Percentiles rank a stretch among this genome's conserved stretches.
phyloP scores from a whole-genome alignment of 37 sponge, comb jelly and placozoan species.

The Amphimedon queenslandica region DNA sequence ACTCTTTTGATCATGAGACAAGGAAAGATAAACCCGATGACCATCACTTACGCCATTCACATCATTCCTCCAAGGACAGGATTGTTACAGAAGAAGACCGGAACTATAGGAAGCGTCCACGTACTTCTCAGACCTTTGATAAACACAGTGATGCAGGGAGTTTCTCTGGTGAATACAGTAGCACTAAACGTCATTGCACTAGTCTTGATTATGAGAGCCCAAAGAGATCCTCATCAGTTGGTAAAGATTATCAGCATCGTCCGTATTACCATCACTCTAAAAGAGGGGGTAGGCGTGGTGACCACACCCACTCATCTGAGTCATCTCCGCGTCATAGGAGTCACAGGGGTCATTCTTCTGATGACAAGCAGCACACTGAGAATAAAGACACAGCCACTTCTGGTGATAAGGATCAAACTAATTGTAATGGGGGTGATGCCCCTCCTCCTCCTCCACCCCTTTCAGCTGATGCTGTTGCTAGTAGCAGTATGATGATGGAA shows the following conservation, averaged over 20 bases:
- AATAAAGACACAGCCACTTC: neutral
- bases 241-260: neutral
- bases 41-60: too few relatives aligned
- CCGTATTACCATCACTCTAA: too few relatives aligned
- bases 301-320: neutral
- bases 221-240: neutral
- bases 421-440: neutral
- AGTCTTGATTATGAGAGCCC: neutral
- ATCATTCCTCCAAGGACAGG: neutral
- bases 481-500: conserved; percentile 7
- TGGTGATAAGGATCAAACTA: neutral
- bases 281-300: too few relatives aligned
- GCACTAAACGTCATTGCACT: neutral
- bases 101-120: neutral
- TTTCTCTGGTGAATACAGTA: neutral
- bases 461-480: neutral
- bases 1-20: neutral
- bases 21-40: neutral
- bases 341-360: neutral
- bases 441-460: neutral
- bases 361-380: neutral
- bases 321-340: neutral
- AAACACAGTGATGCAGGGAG: neutral
- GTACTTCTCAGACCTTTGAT: neutral
- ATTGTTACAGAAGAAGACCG: neutral